Conservation (phyloP, 2,797 vertebrate species). For the Monodelphis domestica region DNA sequence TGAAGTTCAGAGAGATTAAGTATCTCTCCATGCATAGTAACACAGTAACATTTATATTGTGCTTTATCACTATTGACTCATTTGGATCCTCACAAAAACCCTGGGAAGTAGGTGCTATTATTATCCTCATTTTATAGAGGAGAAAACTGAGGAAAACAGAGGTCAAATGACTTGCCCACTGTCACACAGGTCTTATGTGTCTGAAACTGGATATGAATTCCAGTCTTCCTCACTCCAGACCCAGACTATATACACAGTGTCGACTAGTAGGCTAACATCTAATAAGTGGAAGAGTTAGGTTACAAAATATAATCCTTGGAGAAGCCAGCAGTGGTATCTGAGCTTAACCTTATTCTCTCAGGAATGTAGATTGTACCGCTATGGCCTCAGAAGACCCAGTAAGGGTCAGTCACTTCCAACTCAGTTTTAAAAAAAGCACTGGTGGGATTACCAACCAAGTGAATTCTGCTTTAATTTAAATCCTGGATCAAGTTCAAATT, state of each 20-base stretch:
- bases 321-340: neutral
- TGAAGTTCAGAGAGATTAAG: neutral
- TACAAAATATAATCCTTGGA: neutral
- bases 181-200: neutral
- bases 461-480: conserved; percentile 23
- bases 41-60: neutral
- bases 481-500: neutral
- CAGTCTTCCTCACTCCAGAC: neutral
- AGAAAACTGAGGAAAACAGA: neutral
- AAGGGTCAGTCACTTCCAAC: neutral
- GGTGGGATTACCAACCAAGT: neutral
- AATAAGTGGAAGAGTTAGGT: neutral
- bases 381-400: neutral
- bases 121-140: neutral
- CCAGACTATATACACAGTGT: neutral
- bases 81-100: no score
- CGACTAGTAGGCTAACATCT: neutral
- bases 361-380: neutral
- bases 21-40: neutral
- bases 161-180: neutral
- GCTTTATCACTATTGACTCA: neutral
- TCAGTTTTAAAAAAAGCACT: neutral
- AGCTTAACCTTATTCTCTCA: neutral
- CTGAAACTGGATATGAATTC: neutral
- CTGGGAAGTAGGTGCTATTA: neutral